Evolutionary conservation across 2,888 invertebrate species (phyloP).

Genomic region (Hydrotaea diabolus): DNA sequence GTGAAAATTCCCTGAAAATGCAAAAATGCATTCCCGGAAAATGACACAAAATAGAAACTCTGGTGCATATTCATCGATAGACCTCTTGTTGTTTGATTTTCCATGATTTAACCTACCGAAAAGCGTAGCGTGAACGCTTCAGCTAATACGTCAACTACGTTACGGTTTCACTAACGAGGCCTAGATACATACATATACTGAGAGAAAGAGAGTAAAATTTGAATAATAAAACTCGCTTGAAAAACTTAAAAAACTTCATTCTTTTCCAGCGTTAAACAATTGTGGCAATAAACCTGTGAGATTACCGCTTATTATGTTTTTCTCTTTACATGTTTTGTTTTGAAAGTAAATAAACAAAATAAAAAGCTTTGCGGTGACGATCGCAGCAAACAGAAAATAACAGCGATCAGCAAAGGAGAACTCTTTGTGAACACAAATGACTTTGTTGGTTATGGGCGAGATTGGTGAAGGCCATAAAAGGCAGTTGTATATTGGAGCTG

Average conservation of each 20-base stretch:
- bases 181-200: too few species aligned
- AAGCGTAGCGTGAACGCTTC: too few species aligned
- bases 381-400: background rate
- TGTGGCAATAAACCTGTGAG: slow-evolving; percentile 16
- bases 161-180: too few species aligned
- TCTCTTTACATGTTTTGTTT: too few species aligned
- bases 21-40: too few species aligned
- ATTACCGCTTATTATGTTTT: background rate
- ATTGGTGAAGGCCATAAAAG: background rate
- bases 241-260: background rate
- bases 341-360: background rate
- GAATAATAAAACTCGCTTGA: background rate
- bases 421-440: background rate
- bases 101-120: too few species aligned
- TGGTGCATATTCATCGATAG: too few species aligned
- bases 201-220: background rate
- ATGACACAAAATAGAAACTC: too few species aligned
- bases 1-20: too few species aligned
- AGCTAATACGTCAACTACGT: too few species aligned
- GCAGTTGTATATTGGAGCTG: background rate
- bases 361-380: background rate
- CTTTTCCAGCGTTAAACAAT: background rate
- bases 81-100: too few species aligned
- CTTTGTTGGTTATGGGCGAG: background rate
- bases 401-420: background rate